A percentile compares a stretch with the other conserved stretches of the same genome.
Conservation (phyloP, 2,888 invertebrate species). For the Dyspetes luteomarginatus region DNA sequence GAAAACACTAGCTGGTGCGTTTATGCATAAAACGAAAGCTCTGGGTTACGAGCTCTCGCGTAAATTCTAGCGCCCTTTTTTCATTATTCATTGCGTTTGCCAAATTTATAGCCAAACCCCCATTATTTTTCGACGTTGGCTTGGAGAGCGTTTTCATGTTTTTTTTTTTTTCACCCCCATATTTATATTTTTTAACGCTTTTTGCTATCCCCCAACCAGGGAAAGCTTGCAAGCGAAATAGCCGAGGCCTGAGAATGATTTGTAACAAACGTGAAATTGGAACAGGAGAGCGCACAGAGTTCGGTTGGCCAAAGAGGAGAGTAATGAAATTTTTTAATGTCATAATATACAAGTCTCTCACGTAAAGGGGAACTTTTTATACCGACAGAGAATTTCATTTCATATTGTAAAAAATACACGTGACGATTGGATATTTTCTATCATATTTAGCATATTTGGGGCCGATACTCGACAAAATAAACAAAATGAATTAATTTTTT, state of each 20-base stretch:
- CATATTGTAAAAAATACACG: too few species aligned
- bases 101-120: slow-evolving; percentile 26
- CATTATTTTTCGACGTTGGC: slow-evolving; percentile 6
- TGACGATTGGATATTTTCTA: too few species aligned
- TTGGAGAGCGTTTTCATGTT: background rate
- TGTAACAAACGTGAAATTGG: background rate
- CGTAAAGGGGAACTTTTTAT: too few species aligned
- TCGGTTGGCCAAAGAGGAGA: background rate
- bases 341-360: background rate
- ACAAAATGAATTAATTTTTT: too few species aligned
- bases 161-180: background rate
- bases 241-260: slow-evolving; percentile 18
- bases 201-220: background rate
- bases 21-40: slow-evolving; percentile 6
- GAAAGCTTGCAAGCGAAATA: background rate
- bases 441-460: too few species aligned
- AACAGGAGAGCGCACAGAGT: too few species aligned
- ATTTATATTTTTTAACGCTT: slow-evolving; percentile 32
- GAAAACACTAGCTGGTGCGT: slow-evolving; percentile 21
- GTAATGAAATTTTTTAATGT: background rate
- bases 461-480: too few species aligned
- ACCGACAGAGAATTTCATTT: too few species aligned
- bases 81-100: slow-evolving; percentile 42
- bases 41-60: background rate
- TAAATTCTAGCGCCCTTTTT: background rate